These are phyloP conservation scores for Osmerus mordax DNA, from an alignment of 2,113 vertebrate species.

Conservation along the genomic window DNA sequence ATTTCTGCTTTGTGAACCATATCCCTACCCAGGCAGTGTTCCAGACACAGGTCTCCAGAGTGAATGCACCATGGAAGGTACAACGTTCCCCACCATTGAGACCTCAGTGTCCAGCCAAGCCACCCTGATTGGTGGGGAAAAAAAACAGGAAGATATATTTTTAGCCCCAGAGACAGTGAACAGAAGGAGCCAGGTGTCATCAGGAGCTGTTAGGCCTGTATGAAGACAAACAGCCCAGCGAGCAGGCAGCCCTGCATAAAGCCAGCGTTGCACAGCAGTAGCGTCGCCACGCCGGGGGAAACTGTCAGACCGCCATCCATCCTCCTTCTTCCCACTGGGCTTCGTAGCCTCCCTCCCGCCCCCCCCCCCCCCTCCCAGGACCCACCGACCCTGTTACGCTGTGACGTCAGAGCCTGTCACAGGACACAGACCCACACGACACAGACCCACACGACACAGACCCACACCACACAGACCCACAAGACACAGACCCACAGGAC, in stretches of 20 bases:
- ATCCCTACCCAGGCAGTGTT: too few relatives aligned
- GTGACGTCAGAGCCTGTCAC: background rate
- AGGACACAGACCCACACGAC: background rate
- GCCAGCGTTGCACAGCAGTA: slow-evolving; percentile 45
- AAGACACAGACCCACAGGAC: too few relatives aligned
- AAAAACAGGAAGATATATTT: slow-evolving; percentile 38
- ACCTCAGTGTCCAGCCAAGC: slow-evolving; percentile 26
- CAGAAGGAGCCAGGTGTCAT: slow-evolving; percentile 44
- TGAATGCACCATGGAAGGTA: background rate
- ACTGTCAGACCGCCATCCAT: slow-evolving; percentile 62
- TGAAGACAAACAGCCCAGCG: slow-evolving; percentile 59
- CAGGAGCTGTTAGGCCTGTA: slow-evolving; percentile 40
- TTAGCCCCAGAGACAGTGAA: slow-evolving; percentile 41
- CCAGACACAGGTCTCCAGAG: too few relatives aligned
- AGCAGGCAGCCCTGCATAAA: slow-evolving; percentile 56
- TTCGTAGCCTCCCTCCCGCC: slow-evolving; percentile 36
- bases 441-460: background rate
- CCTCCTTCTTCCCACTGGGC: slow-evolving; percentile 40
- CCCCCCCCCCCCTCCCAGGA: slow-evolving; percentile 27
- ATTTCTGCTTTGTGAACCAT: too few relatives aligned
- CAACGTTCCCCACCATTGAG: slow-evolving; percentile 32
- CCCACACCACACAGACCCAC: too few relatives aligned
- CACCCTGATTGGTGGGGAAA: slow-evolving; percentile 27
- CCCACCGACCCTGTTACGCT: slow-evolving; percentile 22
- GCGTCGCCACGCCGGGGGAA: slow-evolving; percentile 35